Base-by-base conservation (phyloP, 2,888 invertebrate genomes). In the Eumacrocentrus americanus region DNA sequence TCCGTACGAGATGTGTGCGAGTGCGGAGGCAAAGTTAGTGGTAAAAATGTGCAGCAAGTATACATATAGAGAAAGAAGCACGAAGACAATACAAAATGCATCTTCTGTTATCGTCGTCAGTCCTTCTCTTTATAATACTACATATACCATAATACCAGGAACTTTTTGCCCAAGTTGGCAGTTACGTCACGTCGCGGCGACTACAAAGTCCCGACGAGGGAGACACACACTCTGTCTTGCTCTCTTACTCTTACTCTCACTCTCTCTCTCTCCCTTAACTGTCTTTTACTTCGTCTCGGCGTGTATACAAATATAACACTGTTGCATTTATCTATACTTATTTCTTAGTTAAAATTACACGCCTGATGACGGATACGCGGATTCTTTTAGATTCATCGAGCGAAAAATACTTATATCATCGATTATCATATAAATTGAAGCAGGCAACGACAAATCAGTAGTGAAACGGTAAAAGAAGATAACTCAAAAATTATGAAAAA, bases 121-220 rank as follows among this genome's bases (percentile, higher is more conserved):
- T 54, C 55, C 57, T 60, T 53, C 63, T 57, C 61, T 64, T 58
- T 61, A 67, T 58, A 65, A n/a, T n/a, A n/a, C n/a, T n/a, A n/a
- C n/a, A n/a, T n/a, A n/a, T n/a, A n/a, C n/a, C n/a, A 9, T 70
- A 76, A 76, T 79, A 78, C 79, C 72, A 70, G 70, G 78, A 78
- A 78, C 71, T 71, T 75, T 73, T 73, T 72, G 72, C 70, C 71
- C 65, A 69, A 71, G 75, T 79, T 79, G 71, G 72, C 73, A 78
- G 77, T 78, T 79, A 72, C 77, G 73, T 79, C 80, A 80, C 80
- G 80, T 80, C 76, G 79, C 80, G 78, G 79, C 77, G 71, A 80
- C 77, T 78, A 80, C 80, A 80, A 80, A 80, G 78, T 72, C 70
- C 66, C 66, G 67, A 63, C 70, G 60, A 54, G 60, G 38, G 58